Percentiles rank a stretch among this genome's conserved stretches.
phyloP scores from a whole-genome alignment of 1,140 invertebrate species.

The Phortica variegata region DNA sequence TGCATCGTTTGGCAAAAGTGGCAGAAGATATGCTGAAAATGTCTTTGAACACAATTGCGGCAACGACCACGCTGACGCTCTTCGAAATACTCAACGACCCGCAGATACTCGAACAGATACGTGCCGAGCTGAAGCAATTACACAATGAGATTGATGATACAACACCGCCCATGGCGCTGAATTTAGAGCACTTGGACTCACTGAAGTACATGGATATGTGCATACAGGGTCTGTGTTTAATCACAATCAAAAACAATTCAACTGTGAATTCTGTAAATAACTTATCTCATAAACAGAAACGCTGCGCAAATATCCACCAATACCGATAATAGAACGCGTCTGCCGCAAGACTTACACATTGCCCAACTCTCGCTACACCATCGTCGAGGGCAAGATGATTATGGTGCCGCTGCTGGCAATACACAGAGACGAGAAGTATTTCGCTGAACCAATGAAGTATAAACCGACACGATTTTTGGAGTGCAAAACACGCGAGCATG shows the following conservation, averaged over 20 bases:
- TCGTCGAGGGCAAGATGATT: constrained; percentile 46
- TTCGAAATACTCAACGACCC: constrained; percentile 41
- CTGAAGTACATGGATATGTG: constrained; percentile 47
- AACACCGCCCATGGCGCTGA: too few species aligned
- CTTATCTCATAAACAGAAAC: constrained; percentile 46
- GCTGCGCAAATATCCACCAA: constrained; percentile 57
- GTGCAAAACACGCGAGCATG: constrained; percentile 4
- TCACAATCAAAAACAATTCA: neutral
- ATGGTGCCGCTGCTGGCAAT: constrained; percentile 47
- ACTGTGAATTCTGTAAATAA: neutral
- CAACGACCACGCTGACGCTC: constrained; percentile 31
- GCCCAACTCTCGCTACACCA: constrained; percentile 34
- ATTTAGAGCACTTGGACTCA: constrained; percentile 27
- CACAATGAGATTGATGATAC: constrained; percentile 6
- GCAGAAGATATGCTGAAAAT: constrained; percentile 43
- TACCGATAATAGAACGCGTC: constrained; percentile 41
- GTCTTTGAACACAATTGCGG: constrained; percentile 31
- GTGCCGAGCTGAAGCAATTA: constrained; percentile 26
- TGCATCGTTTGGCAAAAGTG: constrained; percentile 35
- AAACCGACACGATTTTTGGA: constrained; percentile 61
- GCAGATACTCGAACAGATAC: constrained; percentile 34
- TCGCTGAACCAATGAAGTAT: constrained; percentile 61
- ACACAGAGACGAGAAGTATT: constrained; percentile 65
- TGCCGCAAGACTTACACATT: constrained; percentile 40
- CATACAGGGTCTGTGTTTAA: constrained; percentile 27